These are phyloP conservation scores for Cynopterus brachyotis DNA, from an alignment of 2,113 vertebrate genomes.

Conservation along the genomic window DNA sequence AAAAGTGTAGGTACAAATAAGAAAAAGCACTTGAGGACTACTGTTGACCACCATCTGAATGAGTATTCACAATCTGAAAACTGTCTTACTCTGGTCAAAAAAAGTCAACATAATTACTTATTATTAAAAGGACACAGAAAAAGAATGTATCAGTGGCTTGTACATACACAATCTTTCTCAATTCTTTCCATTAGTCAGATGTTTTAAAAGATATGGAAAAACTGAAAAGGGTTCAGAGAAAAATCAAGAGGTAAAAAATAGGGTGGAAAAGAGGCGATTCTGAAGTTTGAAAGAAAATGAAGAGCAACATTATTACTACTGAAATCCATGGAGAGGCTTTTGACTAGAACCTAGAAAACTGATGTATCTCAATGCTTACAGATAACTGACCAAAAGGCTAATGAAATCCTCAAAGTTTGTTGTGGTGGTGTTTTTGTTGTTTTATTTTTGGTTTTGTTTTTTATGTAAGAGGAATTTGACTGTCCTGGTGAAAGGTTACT, in stretches of 20 bases:
- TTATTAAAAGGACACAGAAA: not conserved
- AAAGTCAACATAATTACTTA: not conserved
- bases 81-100: not conserved
- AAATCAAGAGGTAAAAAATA: constrained; percentile 24
- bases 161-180: not conserved
- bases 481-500: not conserved
- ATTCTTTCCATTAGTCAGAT: not conserved
- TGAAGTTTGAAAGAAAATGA: constrained; percentile 38
- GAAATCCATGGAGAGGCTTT: not conserved
- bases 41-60: not conserved
- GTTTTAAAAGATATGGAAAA: constrained; percentile 15
- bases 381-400: not conserved
- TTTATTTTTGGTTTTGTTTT: not conserved
- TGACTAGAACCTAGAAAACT: constrained; percentile 7
- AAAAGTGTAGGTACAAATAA: constrained; percentile 4
- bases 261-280: not conserved
- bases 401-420: not conserved
- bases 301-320: not conserved
- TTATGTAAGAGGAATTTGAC: not conserved
- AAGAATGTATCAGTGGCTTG: not conserved
- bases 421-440: not conserved
- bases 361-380: not conserved
- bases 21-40: not conserved
- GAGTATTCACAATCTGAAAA: not conserved
- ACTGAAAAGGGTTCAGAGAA: not conserved